Evolutionary conservation across 2,797 vertebrate genomes (phyloP), one percentile per base, ranked within the genome.

Genomic region (Sparidentex hasta): DNA sequence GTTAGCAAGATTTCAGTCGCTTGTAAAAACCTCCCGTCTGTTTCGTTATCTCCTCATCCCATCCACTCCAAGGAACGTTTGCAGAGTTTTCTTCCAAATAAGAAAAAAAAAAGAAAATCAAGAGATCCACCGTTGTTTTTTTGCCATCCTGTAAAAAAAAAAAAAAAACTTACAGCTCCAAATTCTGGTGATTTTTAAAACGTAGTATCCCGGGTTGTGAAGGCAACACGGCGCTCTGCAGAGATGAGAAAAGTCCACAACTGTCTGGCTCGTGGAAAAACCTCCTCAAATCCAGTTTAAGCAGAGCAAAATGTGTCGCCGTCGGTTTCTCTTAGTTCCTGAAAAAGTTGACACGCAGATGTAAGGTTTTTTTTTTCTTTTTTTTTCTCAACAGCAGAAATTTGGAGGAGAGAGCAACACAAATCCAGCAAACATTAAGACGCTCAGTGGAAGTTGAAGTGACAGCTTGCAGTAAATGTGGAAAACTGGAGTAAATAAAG

Each of bases 1-100:
- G 43, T 23, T 47, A 16, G 72, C 74, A 25, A 80, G 77, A 85
- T 90, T 87, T 77, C 38, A 82, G 71, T 83, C 41, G 77, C 52
- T 67, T 69, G 76, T 78, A 87, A 91, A 33, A 90, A 89, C 85
- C 84, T 85, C 88, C 90, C 90, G 87, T 93, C 92, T 93, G 92
- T 87, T 90, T 90, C 69, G 65, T 92, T 87, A 91, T 91, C 90
- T 91, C 78, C 85, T 86, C 83, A 56, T 85, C 84, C 76, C 77
- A 74, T 84, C 85, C 82, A 86, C 77, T 87, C 88, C 86, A 85
- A 74, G 81, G 84, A 90, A 87, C 83, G 80, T 78, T 79, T 75
- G 74, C 51, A 25, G 74, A 75, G 74, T 87, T 81, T 77, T 62
- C 76, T 65, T 91, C 84, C 87, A 87, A 84, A 81, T 43, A 11